Base-by-base conservation (phyloP, 2,888 invertebrate species). In the Bedellia somnulentella region DNA sequence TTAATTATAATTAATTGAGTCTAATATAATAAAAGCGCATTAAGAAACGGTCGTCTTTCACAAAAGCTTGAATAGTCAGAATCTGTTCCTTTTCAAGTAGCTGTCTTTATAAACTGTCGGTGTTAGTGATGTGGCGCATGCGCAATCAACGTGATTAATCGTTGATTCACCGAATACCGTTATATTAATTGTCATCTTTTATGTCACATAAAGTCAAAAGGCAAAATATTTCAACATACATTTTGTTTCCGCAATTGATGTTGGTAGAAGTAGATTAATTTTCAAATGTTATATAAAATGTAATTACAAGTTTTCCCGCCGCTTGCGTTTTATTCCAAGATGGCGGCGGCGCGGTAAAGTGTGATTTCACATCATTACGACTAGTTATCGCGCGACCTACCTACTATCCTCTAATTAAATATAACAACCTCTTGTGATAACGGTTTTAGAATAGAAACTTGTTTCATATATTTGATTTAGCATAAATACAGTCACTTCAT, bases 1-100 rank as follows among this genome's bases (percentile, higher is more conserved):
- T 57, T 59, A 60, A 57, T 61, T 57, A 58, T 66, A 64, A 71
- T 71, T 68, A 68, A 71, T 70, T 62, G 59, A 62, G 44, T 43
- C 42, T 36, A n/a, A 41, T 53, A 59, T 56, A 60, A 61, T 59
- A 55, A 56, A 52, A 39, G 38, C 45, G 41, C 43, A 46, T 49
- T 43, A 44, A 37, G 42, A 40, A 40, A 49, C 50, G 26, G 29
- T 26, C 42, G n/a, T n/a, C n/a, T n/a, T 40, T 46, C 36, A 57
- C 53, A 57, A 59, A 55, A 51, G 47, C 41, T 33, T 34, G 54
- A 49, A 57, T 52, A 45, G 52, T 16, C 24, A n/a, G 27, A 31
- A 29, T 35, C 23, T 26, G 35, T 35, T 24, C 54, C 53, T 54
- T 57, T 59, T 58, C 49, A 55, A 57, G 57, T 56, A 57, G 57